Base-by-base conservation (phyloP, 1,140 invertebrate species). In the Hirudo medicinalis region DNA sequence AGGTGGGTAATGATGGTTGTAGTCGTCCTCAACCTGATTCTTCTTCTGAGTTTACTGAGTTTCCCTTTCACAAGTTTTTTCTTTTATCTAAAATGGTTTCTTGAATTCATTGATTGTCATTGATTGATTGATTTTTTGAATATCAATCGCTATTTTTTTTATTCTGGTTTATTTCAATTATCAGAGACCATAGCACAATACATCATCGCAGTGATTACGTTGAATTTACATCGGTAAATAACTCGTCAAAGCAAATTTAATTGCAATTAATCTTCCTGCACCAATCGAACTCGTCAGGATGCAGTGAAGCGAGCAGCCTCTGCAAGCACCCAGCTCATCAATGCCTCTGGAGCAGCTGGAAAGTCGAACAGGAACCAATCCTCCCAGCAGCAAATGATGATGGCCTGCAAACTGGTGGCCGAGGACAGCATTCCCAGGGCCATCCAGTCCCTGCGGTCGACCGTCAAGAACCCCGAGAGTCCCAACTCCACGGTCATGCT, bases 301-400 rank as follows among this genome's bases (percentile, higher is more conserved):
- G 90, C 90, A 74, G 92, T 92, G 0, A 90, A 91, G 77, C 88
- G 92, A 76, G 91, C 92, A 0, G 90, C 91, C 0, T 87, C 90
- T 0, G 89, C 90, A 54, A 91, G 91, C 0, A 95, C 91, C 0
- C 93, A 97, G 78, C 89, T 92, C 72, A 90, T 96, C 70, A 83
- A 80, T 53, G 81, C 84, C 6, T 78, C 82, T 4, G 77, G 79
- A n/a, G 79, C 76, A 25, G 79, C 79, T 57, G 87, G 89, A 29
- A 89, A 90, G 0, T 87, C 90, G 0, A 86, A 87, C 75, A 80
- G 91, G 89, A 82, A 87, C 85, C 27, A 91, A 88, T 81, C 81
- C 57, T 88, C 85, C 2, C 86, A 90, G 78, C 88, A 90, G 75
- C 87, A 89, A 54, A 82, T 97, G 0, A 82, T 88, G 25, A 83